Conservation (phyloP, 2,888 invertebrate species). For the Ceramica pisi region DNA sequence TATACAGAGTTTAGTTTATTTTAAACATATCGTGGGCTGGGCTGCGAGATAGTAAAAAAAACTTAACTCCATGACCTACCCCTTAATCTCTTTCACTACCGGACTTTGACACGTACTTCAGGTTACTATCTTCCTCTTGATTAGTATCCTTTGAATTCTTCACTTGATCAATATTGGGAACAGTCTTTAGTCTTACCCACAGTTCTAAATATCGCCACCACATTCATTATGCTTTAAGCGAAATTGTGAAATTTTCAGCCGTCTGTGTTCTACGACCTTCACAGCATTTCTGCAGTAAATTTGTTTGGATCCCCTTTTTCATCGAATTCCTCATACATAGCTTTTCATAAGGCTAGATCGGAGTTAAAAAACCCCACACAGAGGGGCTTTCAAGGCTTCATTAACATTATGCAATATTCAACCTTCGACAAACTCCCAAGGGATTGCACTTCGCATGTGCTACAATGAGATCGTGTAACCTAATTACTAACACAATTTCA, state of each 20-base stretch:
- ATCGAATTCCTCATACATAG: no score
- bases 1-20: no score
- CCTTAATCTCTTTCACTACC: no score
- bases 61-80: no score
- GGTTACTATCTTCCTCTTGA: no score
- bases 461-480: constrained; percentile 1
- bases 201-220: no score
- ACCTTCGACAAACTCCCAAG: constrained; percentile 22
- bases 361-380: not conserved
- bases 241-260: not conserved
- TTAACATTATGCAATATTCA: constrained; percentile 12
- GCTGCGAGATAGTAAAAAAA: no score
- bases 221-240: not conserved
- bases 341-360: not conserved
- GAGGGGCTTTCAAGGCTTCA: not conserved
- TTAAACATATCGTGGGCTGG: no score
- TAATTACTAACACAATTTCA: constrained; percentile 11
- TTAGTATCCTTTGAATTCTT: no score
- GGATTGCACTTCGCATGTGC: not conserved
- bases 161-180: not conserved
- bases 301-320: no score
- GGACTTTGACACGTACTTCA: no score
- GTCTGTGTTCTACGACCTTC: not conserved
- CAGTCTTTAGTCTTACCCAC: no score
- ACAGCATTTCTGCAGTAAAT: not conserved